phyloP scores from a whole-genome alignment of 1,140 invertebrate genomes.

The Heterodera carotae region DNA sequence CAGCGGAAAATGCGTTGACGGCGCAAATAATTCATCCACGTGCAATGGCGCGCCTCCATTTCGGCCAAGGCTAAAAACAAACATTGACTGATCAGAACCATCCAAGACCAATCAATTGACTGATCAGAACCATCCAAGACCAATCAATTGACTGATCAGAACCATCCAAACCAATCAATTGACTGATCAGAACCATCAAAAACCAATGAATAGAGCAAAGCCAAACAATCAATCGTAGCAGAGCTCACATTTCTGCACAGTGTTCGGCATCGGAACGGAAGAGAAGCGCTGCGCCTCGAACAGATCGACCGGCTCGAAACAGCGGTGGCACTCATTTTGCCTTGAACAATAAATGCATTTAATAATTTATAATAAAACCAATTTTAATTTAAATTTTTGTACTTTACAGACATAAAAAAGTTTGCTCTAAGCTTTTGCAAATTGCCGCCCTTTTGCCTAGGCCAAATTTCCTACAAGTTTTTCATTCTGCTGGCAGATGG shows the following conservation, averaged over 20 bases:
- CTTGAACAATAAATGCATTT: no score
- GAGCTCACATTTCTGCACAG: constrained; percentile 27
- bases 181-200: background rate
- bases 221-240: no score
- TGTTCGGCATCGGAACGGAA: constrained; percentile 24
- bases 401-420: no score
- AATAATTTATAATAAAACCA: no score
- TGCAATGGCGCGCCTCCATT: constrained; percentile 40
- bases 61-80: constrained; percentile 51
- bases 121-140: background rate
- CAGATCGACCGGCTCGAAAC: constrained; percentile 16
- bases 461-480: background rate
- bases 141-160: background rate
- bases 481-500: constrained; percentile 1
- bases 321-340: constrained; percentile 29
- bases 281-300: constrained; percentile 21
- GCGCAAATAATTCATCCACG: constrained; percentile 49
- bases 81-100: background rate
- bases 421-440: background rate
- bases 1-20: constrained; percentile 52
- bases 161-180: background rate
- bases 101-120: background rate
- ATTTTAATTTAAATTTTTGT: no score
- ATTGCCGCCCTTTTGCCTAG: background rate
- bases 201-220: no score